Conservation (phyloP, 2,113 vertebrate genomes). For the Cyanoderma ruficeps region DNA sequence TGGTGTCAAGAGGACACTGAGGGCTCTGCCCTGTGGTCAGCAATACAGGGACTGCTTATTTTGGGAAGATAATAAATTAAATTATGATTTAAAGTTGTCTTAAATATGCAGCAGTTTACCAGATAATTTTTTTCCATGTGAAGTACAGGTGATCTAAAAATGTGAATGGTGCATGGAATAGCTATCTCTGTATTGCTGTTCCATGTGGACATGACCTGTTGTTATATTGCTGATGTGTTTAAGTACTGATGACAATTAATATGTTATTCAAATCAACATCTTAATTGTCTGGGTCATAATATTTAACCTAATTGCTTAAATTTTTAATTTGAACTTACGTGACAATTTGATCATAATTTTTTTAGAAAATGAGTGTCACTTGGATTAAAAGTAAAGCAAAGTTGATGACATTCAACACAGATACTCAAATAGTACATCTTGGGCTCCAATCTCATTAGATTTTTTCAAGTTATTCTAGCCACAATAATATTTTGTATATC, state of each 20-base stretch:
- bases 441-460: not conserved
- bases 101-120: not conserved
- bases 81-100: not conserved
- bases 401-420: not conserved
- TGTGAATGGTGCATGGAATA: not conserved
- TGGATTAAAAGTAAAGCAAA: not conserved
- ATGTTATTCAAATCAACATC: not conserved
- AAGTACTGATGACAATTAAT: not conserved
- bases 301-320: not conserved
- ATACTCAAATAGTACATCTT: not conserved
- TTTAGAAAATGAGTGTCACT: not conserved
- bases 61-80: not conserved
- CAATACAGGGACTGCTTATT: not conserved
- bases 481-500: not conserved
- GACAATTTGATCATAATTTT: not conserved
- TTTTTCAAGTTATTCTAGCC: not conserved
- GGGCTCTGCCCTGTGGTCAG: not conserved
- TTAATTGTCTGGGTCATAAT: not conserved
- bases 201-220: not conserved
- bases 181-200: not conserved
- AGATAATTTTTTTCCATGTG: not conserved
- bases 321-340: not conserved
- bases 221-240: not conserved
- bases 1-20: not conserved
- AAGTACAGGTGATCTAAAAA: not conserved